Conservation (phyloP, 2,113 vertebrate species). For the Condylura cristata region DNA sequence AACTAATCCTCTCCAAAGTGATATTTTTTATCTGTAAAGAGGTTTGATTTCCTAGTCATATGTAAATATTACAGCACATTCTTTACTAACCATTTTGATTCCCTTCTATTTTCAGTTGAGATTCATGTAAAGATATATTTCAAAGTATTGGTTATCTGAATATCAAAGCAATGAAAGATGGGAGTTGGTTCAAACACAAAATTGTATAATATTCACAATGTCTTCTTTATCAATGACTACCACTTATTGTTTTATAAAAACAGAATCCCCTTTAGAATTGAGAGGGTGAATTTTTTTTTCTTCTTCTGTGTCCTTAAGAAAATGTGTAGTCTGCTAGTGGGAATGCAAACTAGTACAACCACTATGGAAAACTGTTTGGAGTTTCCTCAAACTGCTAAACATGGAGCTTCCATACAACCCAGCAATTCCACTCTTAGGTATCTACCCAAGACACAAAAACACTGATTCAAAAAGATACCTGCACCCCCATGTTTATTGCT, state of each 20-base stretch:
- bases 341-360: no score
- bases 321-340: background rate
- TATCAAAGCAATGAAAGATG: background rate
- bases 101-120: background rate
- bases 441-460: no score
- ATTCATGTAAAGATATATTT: background rate
- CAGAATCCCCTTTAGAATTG: background rate
- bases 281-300: constrained; percentile 19
- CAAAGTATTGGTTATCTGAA: background rate
- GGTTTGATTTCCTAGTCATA: background rate
- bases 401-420: no score
- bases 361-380: no score
- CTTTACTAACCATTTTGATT: constrained; percentile 9
- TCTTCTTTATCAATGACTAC: background rate
- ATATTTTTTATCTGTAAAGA: background rate
- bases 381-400: no score
- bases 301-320: constrained; percentile 49
- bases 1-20: background rate
- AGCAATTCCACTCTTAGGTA: no score
- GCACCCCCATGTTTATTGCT: no score
- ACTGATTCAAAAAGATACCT: no score
- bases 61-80: background rate
- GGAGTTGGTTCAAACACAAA: constrained; percentile 15
- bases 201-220: background rate
- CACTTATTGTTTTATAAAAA: background rate